Evolutionary conservation across 2,888 invertebrate species (phyloP).

Genomic region (Oscheius sp.): DNA sequence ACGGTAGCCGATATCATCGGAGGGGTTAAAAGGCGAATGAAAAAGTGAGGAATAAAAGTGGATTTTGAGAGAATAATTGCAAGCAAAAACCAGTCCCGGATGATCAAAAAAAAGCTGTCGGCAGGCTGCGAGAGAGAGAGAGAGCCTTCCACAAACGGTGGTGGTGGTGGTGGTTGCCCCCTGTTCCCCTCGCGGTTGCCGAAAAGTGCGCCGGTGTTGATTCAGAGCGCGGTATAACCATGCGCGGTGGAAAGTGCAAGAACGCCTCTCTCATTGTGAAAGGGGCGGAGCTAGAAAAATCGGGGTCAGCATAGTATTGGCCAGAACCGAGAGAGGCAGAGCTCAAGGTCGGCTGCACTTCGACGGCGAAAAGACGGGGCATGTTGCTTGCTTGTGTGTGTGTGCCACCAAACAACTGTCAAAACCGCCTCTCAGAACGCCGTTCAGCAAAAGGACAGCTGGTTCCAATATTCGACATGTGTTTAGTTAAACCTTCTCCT

Average conservation of each 20-base stretch:
- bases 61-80: no score
- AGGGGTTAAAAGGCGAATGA: no score
- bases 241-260: conserved; percentile 22
- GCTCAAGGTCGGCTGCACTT: conserved; percentile 22
- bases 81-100: neutral
- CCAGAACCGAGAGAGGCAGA: neutral
- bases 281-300: conserved; percentile 6
- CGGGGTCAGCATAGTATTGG: conserved; percentile 23
- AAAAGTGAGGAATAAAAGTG: no score
- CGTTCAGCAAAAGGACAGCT: conserved; percentile 17
- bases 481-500: no score
- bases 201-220: conserved; percentile 1
- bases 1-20: no score
- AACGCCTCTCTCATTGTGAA: conserved; percentile 14
- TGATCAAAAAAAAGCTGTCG: neutral
- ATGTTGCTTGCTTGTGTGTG: no score
- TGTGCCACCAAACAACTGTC: conserved; percentile 8
- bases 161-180: neutral
- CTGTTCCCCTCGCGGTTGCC: conserved; percentile 14
- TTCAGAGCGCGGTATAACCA: conserved; percentile 23
- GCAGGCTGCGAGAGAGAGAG: no score
- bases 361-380: no score
- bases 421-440: neutral
- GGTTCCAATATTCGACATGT: conserved; percentile 20
- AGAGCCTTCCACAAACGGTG: no score